Percentiles rank a stretch among this genome's conserved stretches.
Evolutionary conservation across 2,797 vertebrate genomes (phyloP).

Genomic region (Crocodylus rhombifer): DNA sequence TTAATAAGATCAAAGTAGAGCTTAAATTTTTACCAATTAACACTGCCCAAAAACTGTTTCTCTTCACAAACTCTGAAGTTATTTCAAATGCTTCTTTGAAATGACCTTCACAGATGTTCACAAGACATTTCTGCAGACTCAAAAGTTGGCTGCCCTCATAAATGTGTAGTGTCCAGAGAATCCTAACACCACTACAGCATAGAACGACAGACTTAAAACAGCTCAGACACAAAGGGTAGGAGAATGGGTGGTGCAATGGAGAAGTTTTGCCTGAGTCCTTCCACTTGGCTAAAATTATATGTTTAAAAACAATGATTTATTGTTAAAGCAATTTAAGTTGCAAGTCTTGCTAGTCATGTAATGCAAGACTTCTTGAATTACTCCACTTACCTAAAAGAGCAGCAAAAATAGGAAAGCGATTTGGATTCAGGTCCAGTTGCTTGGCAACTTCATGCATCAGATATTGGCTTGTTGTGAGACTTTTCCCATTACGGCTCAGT

Average conservation of each 20-base stretch:
- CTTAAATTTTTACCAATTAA: background rate
- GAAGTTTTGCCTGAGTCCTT: background rate
- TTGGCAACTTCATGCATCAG: conserved; percentile 97
- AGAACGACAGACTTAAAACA: background rate
- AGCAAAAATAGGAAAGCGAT: conserved; percentile 94
- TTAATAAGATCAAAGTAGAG: background rate
- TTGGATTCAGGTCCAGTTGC: conserved; percentile 95
- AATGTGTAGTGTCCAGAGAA: background rate
- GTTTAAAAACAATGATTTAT: background rate
- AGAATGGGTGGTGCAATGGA: background rate
- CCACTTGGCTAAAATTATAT: background rate
- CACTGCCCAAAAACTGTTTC: background rate
- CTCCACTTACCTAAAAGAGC: conserved; percentile 92
- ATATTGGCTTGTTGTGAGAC: conserved; percentile 97
- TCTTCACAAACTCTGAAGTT: background rate
- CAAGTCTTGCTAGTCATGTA: conserved; percentile 10
- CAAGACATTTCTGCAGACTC: background rate
- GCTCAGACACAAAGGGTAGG: background rate
- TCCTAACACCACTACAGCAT: background rate
- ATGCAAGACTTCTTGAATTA: background rate
- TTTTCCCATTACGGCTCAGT: conserved; percentile 96
- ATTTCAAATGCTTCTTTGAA: background rate
- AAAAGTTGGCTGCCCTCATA: background rate
- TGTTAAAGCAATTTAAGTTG: background rate
- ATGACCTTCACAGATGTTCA: too few relatives aligned